Evolutionary conservation across 1,140 invertebrate species (phyloP), one percentile per base, ranked within the genome.

Genomic region (Chrysopa pallens): DNA sequence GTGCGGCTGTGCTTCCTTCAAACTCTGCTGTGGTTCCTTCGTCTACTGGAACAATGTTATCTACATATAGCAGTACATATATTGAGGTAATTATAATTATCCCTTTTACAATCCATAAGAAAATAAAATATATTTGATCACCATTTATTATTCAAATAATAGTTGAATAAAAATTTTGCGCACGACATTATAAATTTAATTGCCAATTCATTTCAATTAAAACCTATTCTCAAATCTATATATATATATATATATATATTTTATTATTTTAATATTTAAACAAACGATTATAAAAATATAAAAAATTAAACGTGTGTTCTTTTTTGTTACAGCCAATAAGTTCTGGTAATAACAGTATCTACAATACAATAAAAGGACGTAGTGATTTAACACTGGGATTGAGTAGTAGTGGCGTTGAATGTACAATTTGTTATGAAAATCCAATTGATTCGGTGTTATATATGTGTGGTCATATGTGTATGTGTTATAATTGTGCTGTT

Each of bases 401-500:
- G 42, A 15, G 52, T 41, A 51, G 54, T 29, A 50, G 69, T 0
- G 71, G 70, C 12, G 67, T 66, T 33, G 91, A 95, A 56, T 97
- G 92, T 63, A 88, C 84, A 0, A 89, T 96, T 38, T 98, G 93
- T 62, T 94, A 89, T 56, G 92, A 96, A 59, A 76, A 87, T 50
- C 73, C 76, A 40, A 88, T 94, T 38, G 87, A 97, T 62, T 84
- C 84, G 51, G 92, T 94, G 14, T 67, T 97, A 13, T 96, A 97
- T 57, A 89, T 84, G 67, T 98, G 93, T 61, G 92, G 93, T 33
- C 92, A 97, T 66, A 93, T 97, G 86, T 98, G 93, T 56, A 93
- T 96, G 90, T 98, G 93, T 59, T 96, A 89, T 55, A 70, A 86
- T n/a, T 96, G 92, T 65, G 91, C 91, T 2, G 72, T 85, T 11